A percentile compares a stretch with the other conserved stretches of the same genome.
Conservation (phyloP, 2,797 vertebrate species). For the Sebastes hubbsi region DNA sequence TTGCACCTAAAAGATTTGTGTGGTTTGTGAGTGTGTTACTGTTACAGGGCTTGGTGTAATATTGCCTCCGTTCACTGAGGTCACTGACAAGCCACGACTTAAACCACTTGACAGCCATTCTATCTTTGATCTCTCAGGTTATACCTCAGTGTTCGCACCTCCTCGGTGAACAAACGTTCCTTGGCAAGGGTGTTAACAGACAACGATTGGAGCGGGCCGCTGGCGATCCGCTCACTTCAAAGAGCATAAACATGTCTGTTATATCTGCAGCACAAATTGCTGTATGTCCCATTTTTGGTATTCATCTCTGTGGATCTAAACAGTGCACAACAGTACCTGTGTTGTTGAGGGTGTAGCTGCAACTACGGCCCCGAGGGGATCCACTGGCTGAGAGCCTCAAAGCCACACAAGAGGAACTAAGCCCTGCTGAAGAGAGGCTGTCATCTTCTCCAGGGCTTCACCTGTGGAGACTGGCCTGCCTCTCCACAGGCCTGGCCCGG, state of each 20-base stretch:
- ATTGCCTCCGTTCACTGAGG: slow-evolving; percentile 29
- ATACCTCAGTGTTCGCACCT: slow-evolving; percentile 63
- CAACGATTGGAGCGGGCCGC: slow-evolving; percentile 7
- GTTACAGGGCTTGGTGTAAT: neutral
- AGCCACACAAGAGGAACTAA: slow-evolving; percentile 80
- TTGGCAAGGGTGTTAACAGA: slow-evolving; percentile 67
- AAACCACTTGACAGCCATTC: slow-evolving; percentile 44
- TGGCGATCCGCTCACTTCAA: slow-evolving; percentile 62
- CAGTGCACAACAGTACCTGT: slow-evolving; percentile 48
- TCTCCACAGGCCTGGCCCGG: slow-evolving; percentile 24
- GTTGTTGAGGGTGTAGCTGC: slow-evolving; percentile 70
- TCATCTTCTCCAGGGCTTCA: slow-evolving; percentile 68
- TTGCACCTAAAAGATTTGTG: neutral
- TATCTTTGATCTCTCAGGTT: slow-evolving; percentile 64
- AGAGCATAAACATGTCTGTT: slow-evolving; percentile 50
- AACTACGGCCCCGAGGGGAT: slow-evolving; percentile 55
- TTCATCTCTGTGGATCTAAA: slow-evolving; percentile 42
- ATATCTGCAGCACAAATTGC: slow-evolving; percentile 52
- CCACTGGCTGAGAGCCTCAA: slow-evolving; percentile 39
- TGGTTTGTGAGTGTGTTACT: neutral
- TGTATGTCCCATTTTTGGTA: slow-evolving; percentile 19
- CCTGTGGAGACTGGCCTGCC: slow-evolving; percentile 72
- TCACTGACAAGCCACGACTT: slow-evolving; percentile 61
- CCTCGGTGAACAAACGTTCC: slow-evolving; percentile 15
- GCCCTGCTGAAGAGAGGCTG: slow-evolving; percentile 72